A percentile compares a stretch with the other conserved stretches of the same genome.
Evolutionary conservation across 92 coral and sea anemone genomes (phyloP).

Genomic region (Hydrozoanthus gracilis): DNA sequence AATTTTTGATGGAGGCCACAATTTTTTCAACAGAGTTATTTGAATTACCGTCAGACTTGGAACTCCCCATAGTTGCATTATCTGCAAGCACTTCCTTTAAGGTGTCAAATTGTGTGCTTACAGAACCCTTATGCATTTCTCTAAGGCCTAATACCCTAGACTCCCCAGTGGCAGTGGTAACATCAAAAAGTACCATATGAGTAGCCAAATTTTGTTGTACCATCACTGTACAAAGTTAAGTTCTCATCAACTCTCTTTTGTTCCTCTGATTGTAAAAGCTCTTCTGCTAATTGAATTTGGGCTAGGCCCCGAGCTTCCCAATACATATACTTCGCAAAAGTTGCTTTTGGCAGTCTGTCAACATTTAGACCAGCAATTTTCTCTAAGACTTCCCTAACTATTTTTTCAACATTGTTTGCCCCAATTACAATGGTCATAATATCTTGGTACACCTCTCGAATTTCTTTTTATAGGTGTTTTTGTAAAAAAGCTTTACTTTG

Average conservation of each 20-base stretch:
- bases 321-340: conserved; percentile 49
- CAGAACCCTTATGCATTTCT: conserved; percentile 44
- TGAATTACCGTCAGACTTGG: neutral
- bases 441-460: conserved; percentile 48
- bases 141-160: conserved; percentile 37
- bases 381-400: conserved; percentile 33
- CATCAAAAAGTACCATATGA: conserved; percentile 9
- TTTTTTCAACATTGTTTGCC: conserved; percentile 48
- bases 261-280: conserved; percentile 31
- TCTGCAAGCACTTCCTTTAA: conserved; percentile 43
- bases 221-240: conserved; percentile 45
- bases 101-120: conserved; percentile 38
- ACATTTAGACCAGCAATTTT: conserved; percentile 42
- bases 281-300: conserved; percentile 43
- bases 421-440: conserved; percentile 37
- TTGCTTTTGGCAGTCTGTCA: conserved; percentile 52
- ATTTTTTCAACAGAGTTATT: conserved; percentile 17
- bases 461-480: conserved; percentile 39
- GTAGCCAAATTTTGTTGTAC: conserved; percentile 44
- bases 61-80: conserved; percentile 19
- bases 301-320: conserved; percentile 40
- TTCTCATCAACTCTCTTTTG: conserved; percentile 29
- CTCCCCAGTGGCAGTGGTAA: conserved; percentile 43
- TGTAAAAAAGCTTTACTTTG: conserved; percentile 24
- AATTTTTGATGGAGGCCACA: conserved; percentile 27